Evolutionary conservation across 2,113 vertebrate genomes (phyloP).

Genomic region (Labrus mixtus): DNA sequence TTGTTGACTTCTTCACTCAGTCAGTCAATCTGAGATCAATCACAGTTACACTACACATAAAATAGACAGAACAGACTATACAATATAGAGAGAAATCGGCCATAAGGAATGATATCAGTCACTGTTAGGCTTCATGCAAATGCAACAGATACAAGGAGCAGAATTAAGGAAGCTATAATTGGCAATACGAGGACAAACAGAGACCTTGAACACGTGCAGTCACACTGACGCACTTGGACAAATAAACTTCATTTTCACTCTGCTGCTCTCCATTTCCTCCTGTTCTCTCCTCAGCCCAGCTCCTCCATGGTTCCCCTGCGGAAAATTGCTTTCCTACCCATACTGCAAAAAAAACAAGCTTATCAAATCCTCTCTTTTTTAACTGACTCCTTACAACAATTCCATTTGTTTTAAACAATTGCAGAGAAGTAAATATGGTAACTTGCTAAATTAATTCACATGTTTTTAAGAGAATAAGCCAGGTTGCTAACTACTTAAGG

Average conservation of each 20-base stretch:
- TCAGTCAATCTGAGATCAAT: not conserved
- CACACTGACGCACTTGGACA: conserved; percentile 26
- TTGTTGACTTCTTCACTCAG: not conserved
- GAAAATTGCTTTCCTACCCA: conserved; percentile 39
- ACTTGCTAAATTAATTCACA: too few relatives aligned
- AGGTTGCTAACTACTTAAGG: too few relatives aligned
- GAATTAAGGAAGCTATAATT: conserved; percentile 21
- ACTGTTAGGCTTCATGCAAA: conserved; percentile 8
- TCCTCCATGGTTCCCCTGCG: conserved; percentile 1
- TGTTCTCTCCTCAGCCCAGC: not conserved
- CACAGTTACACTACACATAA: not conserved
- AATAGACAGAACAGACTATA: conserved; percentile 3
- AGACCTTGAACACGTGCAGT: conserved; percentile 4
- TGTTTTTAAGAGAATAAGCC: too few relatives aligned
- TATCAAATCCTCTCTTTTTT: conserved; percentile 7
- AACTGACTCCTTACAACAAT: not conserved
- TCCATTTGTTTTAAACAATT: not conserved
- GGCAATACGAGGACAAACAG: conserved; percentile 16
- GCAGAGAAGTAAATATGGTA: not conserved
- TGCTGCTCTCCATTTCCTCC: not conserved
- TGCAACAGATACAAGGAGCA: conserved; percentile 21
- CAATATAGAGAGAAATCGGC: not conserved
- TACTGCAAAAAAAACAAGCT: not conserved
- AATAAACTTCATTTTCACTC: conserved; percentile 23
- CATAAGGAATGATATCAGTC: not conserved